Evolutionary conservation across 2,113 vertebrate species (phyloP).

Genomic region (Lagopus leucura): DNA sequence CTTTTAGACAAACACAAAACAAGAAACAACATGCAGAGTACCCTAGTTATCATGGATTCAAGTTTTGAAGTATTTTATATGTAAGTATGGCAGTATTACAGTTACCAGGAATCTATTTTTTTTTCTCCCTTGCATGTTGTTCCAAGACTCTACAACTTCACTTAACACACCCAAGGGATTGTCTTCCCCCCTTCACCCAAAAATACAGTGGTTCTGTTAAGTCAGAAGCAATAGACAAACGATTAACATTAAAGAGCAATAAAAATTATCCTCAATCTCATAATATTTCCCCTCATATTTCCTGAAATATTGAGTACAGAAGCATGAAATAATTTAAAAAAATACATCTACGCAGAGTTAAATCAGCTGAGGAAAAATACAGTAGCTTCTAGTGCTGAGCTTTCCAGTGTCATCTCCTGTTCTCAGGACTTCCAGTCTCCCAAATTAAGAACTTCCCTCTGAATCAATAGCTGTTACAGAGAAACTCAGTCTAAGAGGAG

Average conservation of each 20-base stretch:
- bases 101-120: neutral
- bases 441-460: neutral
- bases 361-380: constrained; percentile 30
- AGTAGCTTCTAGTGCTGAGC: neutral
- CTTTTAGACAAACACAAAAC: neutral
- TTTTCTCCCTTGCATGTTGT: neutral
- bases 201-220: neutral
- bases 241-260: constrained; percentile 58
- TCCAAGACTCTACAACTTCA: neutral
- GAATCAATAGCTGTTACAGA: neutral
- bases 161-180: neutral
- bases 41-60: neutral
- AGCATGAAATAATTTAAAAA: constrained; percentile 48
- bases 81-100: neutral
- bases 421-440: neutral
- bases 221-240: constrained; percentile 39
- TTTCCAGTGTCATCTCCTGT: neutral
- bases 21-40: neutral
- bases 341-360: constrained; percentile 20
- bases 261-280: constrained; percentile 18
- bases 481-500: neutral
- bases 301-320: constrained; percentile 38
- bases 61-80: neutral
- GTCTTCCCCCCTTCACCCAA: too few relatives aligned
- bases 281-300: neutral